Evolutionary conservation across 2,888 invertebrate genomes (phyloP), one percentile per base, ranked within the genome.

Genomic region (Ormyrus pomaceus): DNA sequence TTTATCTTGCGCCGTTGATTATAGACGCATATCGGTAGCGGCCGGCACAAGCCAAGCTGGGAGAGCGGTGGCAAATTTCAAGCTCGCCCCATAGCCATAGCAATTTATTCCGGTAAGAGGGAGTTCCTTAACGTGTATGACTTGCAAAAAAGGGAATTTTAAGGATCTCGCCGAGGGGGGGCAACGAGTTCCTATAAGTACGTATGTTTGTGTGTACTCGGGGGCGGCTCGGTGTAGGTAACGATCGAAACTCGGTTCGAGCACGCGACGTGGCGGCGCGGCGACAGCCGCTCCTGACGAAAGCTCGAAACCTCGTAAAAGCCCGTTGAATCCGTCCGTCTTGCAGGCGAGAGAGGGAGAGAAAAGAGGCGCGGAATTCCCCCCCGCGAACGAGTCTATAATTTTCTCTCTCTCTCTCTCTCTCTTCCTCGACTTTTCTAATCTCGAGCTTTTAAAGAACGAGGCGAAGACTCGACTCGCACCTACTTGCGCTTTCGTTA

Each of bases 241-340:
- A 80, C 73, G 77, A 81, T 81, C 80, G 80, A 77, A 73, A 74
- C 64, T 73, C 55, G 13, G 66, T 71, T 45, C n/a, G 58, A 53
- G 64, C 80, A 77, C 77, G 73, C 76, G 69, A 77, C 68, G 55
- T 6, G 13, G 50, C 65, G 9, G 2, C 10, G 79, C 48, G 61
- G 59, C 80, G 71, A 80, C 76, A 76, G 76, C 73, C 51, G 13
- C 56, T n/a, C 50, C 19, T 55, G 11, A 55, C 61, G 73, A 68
- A 68, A 62, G 62, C 34, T 72, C 68, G 64, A 34, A 34, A 34
- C 34, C 34, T 34, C 34, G 34, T 34, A 48, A 75, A 73, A 71
- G 59, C 19, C 50, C 53, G 71, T 45, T 59, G 59, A 58, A 77
- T 70, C 58, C 64, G 66, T 48, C 19, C 48, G 19, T 48, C 19